These are phyloP conservation scores for Dromaius novaehollandiae DNA, from an alignment of 2,113 vertebrate species.

Conservation along the genomic window DNA sequence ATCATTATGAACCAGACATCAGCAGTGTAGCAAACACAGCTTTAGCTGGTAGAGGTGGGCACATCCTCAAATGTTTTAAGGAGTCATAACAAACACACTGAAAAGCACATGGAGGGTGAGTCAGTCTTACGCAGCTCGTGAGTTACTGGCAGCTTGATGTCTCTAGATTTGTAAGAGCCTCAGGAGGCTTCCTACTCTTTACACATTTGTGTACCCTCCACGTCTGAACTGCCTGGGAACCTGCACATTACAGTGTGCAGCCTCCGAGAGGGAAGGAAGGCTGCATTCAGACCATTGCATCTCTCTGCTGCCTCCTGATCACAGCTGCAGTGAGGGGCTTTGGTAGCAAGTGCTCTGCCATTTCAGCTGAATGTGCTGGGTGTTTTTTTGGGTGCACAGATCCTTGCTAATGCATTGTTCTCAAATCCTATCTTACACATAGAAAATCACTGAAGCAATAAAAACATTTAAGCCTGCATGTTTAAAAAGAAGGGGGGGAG, in stretches of 20 bases:
- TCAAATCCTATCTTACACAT: constrained; percentile 38
- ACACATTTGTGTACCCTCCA: constrained; percentile 41
- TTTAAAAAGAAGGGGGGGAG: constrained; percentile 10
- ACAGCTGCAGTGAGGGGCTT: not conserved
- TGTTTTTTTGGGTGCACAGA: not conserved
- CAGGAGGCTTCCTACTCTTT: constrained; percentile 31
- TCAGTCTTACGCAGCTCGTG: constrained; percentile 45
- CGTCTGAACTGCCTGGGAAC: not conserved
- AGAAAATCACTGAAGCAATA: constrained; percentile 63
- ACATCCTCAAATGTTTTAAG: not conserved
- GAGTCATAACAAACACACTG: not conserved
- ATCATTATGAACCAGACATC: not conserved
- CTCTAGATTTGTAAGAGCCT: constrained; percentile 44
- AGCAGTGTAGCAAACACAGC: not conserved
- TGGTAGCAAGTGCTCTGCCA: not conserved
- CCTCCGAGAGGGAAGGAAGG: not conserved
- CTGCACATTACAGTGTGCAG: fast-evolving
- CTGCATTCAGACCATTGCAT: not conserved
- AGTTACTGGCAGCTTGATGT: constrained; percentile 34
- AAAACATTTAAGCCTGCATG: constrained; percentile 35
- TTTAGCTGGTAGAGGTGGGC: not conserved
- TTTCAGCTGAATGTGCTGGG: not conserved
- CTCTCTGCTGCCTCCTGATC: not conserved
- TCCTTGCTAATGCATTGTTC: constrained; percentile 47
- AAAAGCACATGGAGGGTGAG: constrained; percentile 50